Evolutionary conservation across 1,140 invertebrate genomes (phyloP), one percentile per base, ranked within the genome.

Genomic region (Saxidomus purpurata): DNA sequence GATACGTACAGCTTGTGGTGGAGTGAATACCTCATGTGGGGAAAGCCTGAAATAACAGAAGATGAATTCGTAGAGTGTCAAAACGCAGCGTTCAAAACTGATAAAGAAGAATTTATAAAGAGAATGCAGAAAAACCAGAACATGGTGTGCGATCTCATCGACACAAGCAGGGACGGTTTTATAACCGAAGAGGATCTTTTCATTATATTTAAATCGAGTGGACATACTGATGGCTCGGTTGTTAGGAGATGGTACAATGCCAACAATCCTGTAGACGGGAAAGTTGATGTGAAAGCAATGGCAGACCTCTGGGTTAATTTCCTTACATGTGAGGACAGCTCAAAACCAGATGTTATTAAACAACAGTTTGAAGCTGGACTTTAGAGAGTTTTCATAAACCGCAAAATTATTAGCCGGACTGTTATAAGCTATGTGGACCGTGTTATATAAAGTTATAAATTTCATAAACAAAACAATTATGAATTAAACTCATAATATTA

Each of bases 1-100:
- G 59, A 63, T 25, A 15, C 59, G n/a, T 63, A 63, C 59, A 28
- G n/a, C 4, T 6, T 4, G 22, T 67, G 80, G 80, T 67, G 80
- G 80, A 82, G 31, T 13, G 36, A 61, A 47, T 79, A 49, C 28
- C 9, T 79, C 6, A 31, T 79, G 25, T 43, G 40, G 22, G 76
- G 76, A 47, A 61, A 61, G n/a, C 63, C 80, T 3, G 80, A 82
- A 63, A 34, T 61, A 22, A 49, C 28, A 2, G 52, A 82, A 40
- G 52, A 52, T 17, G 52, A 82, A 47, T 59, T 61, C 25, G 13
- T 61, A 3, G 40, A 82, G 11, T 25, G 22, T 11, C 52, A 61
- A 34, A 67, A 63, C 2, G n/a, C 55, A 52, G 80, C 47, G 36
- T 59, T 11, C n/a, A 25, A 82, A 31, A 13, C 28, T 1, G 59